Evolutionary conservation across 1,140 invertebrate genomes (phyloP), one percentile per base, ranked within the genome.

Genomic region (Neodiprion lecontei): DNA sequence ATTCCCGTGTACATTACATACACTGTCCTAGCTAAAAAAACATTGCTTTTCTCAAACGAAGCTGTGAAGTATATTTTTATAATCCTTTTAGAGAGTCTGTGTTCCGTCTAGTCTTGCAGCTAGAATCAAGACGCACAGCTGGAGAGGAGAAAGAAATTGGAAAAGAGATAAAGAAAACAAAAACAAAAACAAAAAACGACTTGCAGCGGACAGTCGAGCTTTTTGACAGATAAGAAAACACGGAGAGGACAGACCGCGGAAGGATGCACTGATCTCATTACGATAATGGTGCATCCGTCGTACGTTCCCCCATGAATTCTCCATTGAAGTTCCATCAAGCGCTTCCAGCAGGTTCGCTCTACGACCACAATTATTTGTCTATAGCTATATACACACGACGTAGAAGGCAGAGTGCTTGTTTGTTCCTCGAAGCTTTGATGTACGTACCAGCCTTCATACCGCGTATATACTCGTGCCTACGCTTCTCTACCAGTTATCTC

Each of bases 201-300:
- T 40, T 5, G 5, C 28, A 9, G 8, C 5, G 53, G 53, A 61
- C n/a, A 61, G 11, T 4, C 11, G 53, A 17, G n/a, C 11, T 61
- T 61, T 61, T 61, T 61, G 8, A 61, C 5, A 17, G 9, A 8
- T 17, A 61, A 14, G 53, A 17, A 61, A 61, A 61, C 53, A 61
- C 11, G 53, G 5, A 9, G 53, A 61, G 53, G 53, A 61, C 53
- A 40, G 28, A 40, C 28, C 28, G 28, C 28, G 8, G 53, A 12
- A 61, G 53, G 53, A 12, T 61, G 53, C 53, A 61, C 53, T 61
- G 53, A 61, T 61, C 53, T 61, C 53, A 61, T 61, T 61, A 61
- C 53, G 53, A 61, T 61, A 61, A 61, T 61, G 53, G 53, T 5
- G n/a, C 53, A 14, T 61, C 9, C 53, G 53, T 61, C 53, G 53